Conservation (phyloP, 92 coral and sea anemone genomes). For the Umimayanthus kanabou region DNA sequence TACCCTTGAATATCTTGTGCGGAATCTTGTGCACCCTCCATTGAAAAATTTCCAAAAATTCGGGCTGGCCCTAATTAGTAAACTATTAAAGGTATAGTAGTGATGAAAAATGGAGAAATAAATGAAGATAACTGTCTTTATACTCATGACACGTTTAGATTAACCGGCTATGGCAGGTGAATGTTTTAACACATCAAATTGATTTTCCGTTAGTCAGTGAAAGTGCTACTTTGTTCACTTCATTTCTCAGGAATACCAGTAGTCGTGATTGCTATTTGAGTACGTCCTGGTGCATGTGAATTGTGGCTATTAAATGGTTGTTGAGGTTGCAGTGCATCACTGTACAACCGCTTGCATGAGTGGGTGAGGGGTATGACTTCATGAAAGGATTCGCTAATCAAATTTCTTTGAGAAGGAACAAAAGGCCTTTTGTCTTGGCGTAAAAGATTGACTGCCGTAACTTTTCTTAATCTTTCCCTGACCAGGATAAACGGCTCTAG, state of each 20-base stretch:
- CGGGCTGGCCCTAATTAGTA: not conserved
- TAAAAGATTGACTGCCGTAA: not conserved
- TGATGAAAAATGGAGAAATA: constrained; percentile 6
- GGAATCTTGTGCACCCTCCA: no score
- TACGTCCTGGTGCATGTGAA: not conserved
- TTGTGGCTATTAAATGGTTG: not conserved
- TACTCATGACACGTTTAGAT: constrained; percentile 17
- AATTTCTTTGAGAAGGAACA: no score
- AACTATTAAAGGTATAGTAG: not conserved
- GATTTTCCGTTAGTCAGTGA: not conserved
- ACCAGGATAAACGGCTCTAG: constrained; percentile 17
- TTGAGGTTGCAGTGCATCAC: constrained; percentile 7
- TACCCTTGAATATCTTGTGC: no score
- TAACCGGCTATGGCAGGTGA: not conserved
- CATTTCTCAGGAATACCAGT: not conserved
- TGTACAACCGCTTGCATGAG: not conserved
- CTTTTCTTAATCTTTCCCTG: not conserved
- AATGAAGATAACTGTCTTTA: not conserved
- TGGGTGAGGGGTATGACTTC: not conserved
- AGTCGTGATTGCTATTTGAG: not conserved
- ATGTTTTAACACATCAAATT: constrained; percentile 13
- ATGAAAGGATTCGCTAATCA: no score
- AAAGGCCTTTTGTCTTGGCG: not conserved
- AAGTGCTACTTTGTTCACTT: constrained; percentile 1
- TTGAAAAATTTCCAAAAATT: no score